phyloP scores from a whole-genome alignment of 2,888 invertebrate species.

The Lepidocyrtoides sp. region DNA sequence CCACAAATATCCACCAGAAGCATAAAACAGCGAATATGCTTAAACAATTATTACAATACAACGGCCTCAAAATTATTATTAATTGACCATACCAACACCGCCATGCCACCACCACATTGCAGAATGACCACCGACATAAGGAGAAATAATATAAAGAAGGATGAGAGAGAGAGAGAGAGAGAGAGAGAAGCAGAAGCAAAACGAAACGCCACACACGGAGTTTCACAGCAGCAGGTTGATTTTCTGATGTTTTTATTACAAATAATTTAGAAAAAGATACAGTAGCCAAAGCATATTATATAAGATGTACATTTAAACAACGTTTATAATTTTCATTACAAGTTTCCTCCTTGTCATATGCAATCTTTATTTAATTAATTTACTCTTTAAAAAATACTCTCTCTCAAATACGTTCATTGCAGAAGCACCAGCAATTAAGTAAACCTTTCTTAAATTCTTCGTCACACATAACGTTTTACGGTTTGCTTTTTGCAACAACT shows the following conservation, averaged over 20 bases:
- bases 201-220: conserved; percentile 56
- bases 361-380: conserved; percentile 44
- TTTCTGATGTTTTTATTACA: conserved; percentile 41
- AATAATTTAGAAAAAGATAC: background rate
- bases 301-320: no score
- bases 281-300: no score
- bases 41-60: no score
- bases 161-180: background rate
- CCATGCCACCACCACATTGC: background rate
- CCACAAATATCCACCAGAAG: background rate
- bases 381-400: background rate
- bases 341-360: conserved; percentile 21
- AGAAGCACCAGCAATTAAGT: conserved; percentile 16
- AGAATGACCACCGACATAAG: background rate
- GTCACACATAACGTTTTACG: no score
- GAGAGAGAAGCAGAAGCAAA: no score
- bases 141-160: background rate
- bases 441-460: background rate
- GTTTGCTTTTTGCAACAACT: background rate
- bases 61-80: no score
- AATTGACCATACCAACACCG: background rate
- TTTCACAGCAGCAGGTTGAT: conserved; percentile 56
- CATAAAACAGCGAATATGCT: no score
- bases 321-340: background rate
- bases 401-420: background rate